A percentile compares a stretch with the other conserved stretches of the same genome.
Conservation (phyloP, 2,113 vertebrate genomes). For the Crocuta crocuta region DNA sequence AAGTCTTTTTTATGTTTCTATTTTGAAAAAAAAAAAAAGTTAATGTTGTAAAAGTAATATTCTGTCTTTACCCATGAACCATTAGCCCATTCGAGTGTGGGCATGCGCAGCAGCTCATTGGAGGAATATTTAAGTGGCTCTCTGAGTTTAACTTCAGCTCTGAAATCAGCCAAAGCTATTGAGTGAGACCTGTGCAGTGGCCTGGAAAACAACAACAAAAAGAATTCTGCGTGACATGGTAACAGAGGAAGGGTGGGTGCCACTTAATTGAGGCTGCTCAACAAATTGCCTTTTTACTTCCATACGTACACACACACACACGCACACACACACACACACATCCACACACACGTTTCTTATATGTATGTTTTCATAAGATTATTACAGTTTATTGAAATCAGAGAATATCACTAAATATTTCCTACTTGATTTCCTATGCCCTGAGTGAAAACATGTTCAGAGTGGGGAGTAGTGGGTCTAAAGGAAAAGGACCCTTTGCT, state of each 20-base stretch:
- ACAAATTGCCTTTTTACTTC: conserved; percentile 19
- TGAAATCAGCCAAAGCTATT: not conserved
- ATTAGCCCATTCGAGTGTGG: not conserved
- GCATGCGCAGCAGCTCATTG: not conserved
- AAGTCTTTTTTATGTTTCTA: conserved; percentile 47
- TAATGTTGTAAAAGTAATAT: conserved; percentile 36
- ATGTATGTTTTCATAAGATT: conserved; percentile 48
- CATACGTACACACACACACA: not conserved
- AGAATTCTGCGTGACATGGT: not conserved
- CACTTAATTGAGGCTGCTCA: not conserved
- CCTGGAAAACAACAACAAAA: not conserved
- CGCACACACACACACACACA: not conserved
- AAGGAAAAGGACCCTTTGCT: conserved; percentile 44
- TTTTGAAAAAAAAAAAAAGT: conserved; percentile 56
- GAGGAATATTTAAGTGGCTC: not conserved
- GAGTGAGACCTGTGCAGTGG: not conserved
- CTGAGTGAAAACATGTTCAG: conserved; percentile 43
- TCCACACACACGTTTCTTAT: conserved; percentile 20
- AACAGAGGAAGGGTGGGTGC: not conserved
- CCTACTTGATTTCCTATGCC: conserved; percentile 61
- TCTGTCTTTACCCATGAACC: conserved; percentile 55
- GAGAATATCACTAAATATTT: conserved; percentile 42
- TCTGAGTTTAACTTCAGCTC: not conserved
- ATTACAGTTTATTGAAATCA: conserved; percentile 57
- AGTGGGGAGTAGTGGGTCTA: not conserved